Percentiles rank a stretch among this genome's conserved stretches.
Evolutionary conservation across 1,140 invertebrate species (phyloP).

Genomic region (Popillia japonica): DNA sequence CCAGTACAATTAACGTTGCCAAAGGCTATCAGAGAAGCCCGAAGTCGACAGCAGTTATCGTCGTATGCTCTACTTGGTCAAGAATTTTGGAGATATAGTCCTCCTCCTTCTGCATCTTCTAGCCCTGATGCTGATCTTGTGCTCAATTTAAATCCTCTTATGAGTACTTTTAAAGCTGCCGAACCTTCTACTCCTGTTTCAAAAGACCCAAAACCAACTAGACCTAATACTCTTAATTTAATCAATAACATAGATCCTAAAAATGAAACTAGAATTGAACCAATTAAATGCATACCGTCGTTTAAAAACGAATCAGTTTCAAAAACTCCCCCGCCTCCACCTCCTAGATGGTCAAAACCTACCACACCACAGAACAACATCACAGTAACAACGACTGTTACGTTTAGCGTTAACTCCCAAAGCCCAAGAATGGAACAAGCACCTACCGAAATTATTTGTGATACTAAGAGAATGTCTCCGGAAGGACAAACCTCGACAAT

Average conservation of each 20-base stretch:
- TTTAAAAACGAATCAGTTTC: conserved; percentile 51
- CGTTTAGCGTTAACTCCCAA: conserved; percentile 75
- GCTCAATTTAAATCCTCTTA: conserved; percentile 77
- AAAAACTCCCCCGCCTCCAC: conserved; percentile 69
- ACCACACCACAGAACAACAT: conserved; percentile 76
- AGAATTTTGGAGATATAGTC: conserved; percentile 78
- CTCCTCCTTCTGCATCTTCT: conserved; percentile 60
- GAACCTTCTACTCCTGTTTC: conserved; percentile 65
- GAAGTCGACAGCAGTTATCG: conserved; percentile 87
- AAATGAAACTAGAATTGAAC: conserved; percentile 42
- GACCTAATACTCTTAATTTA: conserved; percentile 82
- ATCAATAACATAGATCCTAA: conserved; percentile 60
- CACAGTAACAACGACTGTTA: conserved; percentile 82
- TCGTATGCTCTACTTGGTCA: conserved; percentile 91
- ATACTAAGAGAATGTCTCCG: conserved; percentile 63
- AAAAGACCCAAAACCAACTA: conserved; percentile 74
- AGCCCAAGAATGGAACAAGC: conserved; percentile 47
- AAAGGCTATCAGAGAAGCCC: conserved; percentile 81
- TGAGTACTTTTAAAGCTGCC: conserved; percentile 69
- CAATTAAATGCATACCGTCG: conserved; percentile 48
- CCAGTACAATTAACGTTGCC: conserved; percentile 90
- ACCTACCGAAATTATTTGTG: conserved; percentile 50
- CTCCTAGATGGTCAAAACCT: conserved; percentile 71
- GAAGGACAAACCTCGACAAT: conserved; percentile 64
- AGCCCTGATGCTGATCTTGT: conserved; percentile 76